Conservation (phyloP, 2,888 invertebrate species). For the Leistus spinibarbis region DNA sequence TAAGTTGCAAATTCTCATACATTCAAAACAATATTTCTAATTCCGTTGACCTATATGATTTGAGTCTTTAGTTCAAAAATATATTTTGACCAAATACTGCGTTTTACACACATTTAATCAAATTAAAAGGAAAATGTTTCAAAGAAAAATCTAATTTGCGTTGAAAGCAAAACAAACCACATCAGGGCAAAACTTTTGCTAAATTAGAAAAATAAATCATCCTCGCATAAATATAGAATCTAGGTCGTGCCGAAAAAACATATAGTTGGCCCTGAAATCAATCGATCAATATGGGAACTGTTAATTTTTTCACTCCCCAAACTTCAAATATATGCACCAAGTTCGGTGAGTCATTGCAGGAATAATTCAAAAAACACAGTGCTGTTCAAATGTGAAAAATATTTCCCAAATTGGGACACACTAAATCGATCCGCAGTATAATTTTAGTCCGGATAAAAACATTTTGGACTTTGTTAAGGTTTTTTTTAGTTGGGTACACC, state of each 20-base stretch:
- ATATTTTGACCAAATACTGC: too few relatives aligned
- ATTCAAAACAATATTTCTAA: too few relatives aligned
- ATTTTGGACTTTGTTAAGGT: slow-evolving; percentile 11
- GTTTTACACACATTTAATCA: too few relatives aligned
- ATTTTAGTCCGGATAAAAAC: not conserved
- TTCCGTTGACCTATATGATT: too few relatives aligned
- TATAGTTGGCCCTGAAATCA: slow-evolving; percentile 32
- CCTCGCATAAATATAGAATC: slow-evolving; percentile 29
- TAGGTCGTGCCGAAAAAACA: slow-evolving; percentile 34
- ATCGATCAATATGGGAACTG: slow-evolving; percentile 32
- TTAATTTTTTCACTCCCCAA: slow-evolving; percentile 13
- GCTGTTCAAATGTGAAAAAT: slow-evolving; percentile 1
- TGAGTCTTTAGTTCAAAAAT: too few relatives aligned
- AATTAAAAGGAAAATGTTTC: not conserved
- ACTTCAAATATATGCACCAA: not conserved
- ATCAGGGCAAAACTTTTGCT: not conserved
- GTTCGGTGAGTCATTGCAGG: not conserved
- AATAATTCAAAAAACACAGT: slow-evolving; percentile 1
- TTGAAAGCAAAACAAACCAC: not conserved
- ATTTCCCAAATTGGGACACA: not conserved
- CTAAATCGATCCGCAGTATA: not conserved
- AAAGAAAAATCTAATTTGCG: not conserved
- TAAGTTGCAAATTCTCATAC: too few relatives aligned
- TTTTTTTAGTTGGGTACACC: slow-evolving; percentile 8
- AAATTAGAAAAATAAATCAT: slow-evolving; percentile 35